phyloP scores from a whole-genome alignment of 2,797 vertebrate species.

The Sphaeramia orbicularis region DNA sequence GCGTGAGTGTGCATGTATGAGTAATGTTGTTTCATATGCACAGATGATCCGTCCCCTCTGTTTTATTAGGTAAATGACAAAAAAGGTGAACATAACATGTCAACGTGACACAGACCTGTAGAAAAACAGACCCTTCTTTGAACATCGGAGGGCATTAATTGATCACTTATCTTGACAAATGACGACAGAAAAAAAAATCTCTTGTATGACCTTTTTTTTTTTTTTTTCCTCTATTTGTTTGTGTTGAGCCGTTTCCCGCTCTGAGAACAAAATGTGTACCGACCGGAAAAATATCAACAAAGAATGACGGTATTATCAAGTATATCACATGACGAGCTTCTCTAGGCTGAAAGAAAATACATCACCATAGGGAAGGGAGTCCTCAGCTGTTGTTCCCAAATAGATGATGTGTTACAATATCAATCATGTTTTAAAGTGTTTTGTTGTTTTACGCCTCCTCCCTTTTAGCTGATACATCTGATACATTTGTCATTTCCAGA shows the following conservation, averaged over 20 bases:
- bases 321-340: constrained; percentile 14
- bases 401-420: background rate
- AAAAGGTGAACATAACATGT: constrained; percentile 60
- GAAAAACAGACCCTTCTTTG: constrained; percentile 64
- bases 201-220: constrained; percentile 37
- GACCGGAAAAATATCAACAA: constrained; percentile 32
- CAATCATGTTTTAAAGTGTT: constrained; percentile 22
- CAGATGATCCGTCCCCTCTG: constrained; percentile 32
- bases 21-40: constrained; percentile 37
- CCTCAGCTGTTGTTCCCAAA: constrained; percentile 25
- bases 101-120: constrained; percentile 55
- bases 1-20: constrained; percentile 15
- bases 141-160: constrained; percentile 35
- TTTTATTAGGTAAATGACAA: constrained; percentile 64
- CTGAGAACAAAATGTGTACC: constrained; percentile 35
- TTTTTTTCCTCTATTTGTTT: constrained; percentile 43
- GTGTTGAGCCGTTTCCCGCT: constrained; percentile 45
- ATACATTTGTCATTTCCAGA: constrained; percentile 75
- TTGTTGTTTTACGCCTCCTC: constrained; percentile 26
- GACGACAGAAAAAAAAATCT: constrained; percentile 27
- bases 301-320: constrained; percentile 17
- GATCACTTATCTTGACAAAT: constrained; percentile 63
- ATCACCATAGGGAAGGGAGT: background rate
- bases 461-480: background rate
- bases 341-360: background rate